Conservation (phyloP, 2,113 vertebrate species). For the Campylomormyrus tamandua region DNA sequence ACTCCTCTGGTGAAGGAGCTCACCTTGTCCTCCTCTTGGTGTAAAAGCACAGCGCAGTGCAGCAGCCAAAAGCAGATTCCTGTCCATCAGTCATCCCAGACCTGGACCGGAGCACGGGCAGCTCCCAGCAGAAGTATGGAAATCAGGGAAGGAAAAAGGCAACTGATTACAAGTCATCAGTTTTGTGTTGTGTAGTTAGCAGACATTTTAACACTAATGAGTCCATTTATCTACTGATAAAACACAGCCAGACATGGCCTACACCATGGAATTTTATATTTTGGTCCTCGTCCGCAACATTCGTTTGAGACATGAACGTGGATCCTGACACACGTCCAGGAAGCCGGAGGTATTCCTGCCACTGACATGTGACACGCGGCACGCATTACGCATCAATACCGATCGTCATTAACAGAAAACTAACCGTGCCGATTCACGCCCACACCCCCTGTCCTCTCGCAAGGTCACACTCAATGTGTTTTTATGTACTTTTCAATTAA, state of each 20-base stretch:
- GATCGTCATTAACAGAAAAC: neutral
- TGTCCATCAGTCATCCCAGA: neutral
- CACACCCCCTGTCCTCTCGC: constrained; percentile 4
- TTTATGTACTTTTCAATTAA: constrained; percentile 33
- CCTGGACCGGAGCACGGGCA: neutral
- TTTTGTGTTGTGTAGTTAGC: neutral
- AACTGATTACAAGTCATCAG: neutral
- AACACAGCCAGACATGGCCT: neutral
- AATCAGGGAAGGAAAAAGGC: neutral
- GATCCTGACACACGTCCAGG: neutral
- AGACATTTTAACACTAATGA: constrained; percentile 10
- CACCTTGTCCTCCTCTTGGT: neutral
- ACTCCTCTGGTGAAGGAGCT: neutral
- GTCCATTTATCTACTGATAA: neutral
- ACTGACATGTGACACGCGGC: neutral
- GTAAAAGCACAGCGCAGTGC: neutral
- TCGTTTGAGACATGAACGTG: neutral
- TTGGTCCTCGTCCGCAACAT: neutral
- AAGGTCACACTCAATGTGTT: constrained; percentile 35
- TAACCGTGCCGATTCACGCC: neutral
- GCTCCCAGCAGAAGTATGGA: neutral
- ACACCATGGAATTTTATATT: neutral
- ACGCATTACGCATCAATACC: neutral
- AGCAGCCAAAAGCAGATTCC: neutral
- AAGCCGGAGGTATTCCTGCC: neutral